Base-by-base conservation (phyloP, 2,113 vertebrate species). In the Malurus cyaneus region DNA sequence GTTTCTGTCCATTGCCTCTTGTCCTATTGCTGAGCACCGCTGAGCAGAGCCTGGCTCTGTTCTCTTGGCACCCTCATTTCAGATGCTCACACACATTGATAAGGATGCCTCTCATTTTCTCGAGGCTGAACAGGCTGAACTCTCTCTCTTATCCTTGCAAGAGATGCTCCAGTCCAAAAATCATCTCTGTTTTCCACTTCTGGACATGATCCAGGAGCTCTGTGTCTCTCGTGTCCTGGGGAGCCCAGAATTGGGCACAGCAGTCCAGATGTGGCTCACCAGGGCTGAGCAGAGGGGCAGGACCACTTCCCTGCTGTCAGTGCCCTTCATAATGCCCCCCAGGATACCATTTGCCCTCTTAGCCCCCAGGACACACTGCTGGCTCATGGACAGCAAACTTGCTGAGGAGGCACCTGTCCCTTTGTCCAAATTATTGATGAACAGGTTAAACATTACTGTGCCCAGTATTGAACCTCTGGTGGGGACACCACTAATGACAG, bases 61-160 rank as follows among this genome's bases (percentile, higher is more conserved):
- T 14, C 13, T 31, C 32, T 64, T 72, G 28, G 8, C n/a, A 54
- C 14, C 7, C 13, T 72, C 26, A 36, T 6, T 47, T 39, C 39
- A 23, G 18, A 8, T 23, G 23, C 23, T 47, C 39, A 18, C 2
- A 14, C 17, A 31, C 11, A 21, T 26, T 53, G 13, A 44, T 39
- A 14, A 21, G 11, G 11, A 39, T 7, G 3, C 4, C 28, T 47
- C 41, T 73, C 14, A 54, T 46, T 15, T 14, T 72, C 14, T 39
- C 0, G 0, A n/a, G 23, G 41, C 18, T 56, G 41, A 54, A 21
- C 21, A 72, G 28, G 14, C 9, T 11, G 12, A 72, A 14, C 23
- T n/a, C 14, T 5, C n/a, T 18, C 29, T 6, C 12, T 42, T 56
- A 47, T 56, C 23, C 14, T 15, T 19, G 8, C 23, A 64, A 56